Base-by-base conservation (phyloP, 2,888 invertebrate genomes). In the Augochlorella aurata region DNA sequence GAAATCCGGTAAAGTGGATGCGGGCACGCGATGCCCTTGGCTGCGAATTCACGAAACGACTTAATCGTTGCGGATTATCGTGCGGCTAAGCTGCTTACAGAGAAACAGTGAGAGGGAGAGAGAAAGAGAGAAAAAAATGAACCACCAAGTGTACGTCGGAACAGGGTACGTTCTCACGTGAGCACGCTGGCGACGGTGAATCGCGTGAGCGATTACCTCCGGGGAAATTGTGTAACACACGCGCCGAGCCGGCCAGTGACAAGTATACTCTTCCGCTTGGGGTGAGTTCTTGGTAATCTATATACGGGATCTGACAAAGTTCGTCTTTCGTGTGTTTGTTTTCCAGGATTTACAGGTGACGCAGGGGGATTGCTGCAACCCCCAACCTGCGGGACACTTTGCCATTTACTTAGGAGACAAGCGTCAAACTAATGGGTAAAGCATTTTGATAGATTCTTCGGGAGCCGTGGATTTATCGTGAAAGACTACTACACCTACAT, bases 1-100 rank as follows among this genome's bases (percentile, higher is more conserved):
- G 21, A 61, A 79, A 69, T 67, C 75, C 45, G 24, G 54, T 50
- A 47, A 69, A 54, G 38, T 63, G 24, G 24, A 18, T 54, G 38
- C 29, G 52, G 44, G 58, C 61, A 68, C 72, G 50, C 68, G 61
- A 58, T 44, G 75, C 14, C 66, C 80, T 80, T 79, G 67, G 8
- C 21, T 63, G 29, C 44, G 16, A 49, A 68, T 79, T 70, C 49
- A 44, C 65, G 45, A 74, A 81, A 58, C 18, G 45, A 47, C 67
- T 54, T 50, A 54, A 81, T 74, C 44, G 14, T 63, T 68, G 50
- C 50, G 44, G 21, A 67, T 67, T 45, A 65, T 44, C 16, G 63
- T 47, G 10, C 58, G 58, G 24, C 58, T 58, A 54, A 54, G 21
- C 58, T 58, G 24, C 2, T 16, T 58, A 24, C 7, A 14, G 4